Evolutionary conservation across 2,888 invertebrate species (phyloP).

Genomic region (Chrysolina oricalcia): DNA sequence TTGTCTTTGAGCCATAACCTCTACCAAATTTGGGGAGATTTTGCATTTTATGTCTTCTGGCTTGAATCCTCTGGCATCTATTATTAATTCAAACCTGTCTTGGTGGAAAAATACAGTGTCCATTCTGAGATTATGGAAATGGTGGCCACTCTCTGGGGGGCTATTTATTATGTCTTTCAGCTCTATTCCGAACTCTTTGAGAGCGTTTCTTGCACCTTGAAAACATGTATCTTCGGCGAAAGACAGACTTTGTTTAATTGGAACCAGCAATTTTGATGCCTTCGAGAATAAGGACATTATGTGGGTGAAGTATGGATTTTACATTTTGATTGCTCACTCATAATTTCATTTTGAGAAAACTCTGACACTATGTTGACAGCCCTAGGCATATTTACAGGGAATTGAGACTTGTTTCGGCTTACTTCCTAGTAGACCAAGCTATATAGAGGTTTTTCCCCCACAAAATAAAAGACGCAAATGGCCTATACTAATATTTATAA

Average conservation of each 20-base stretch:
- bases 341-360: conserved; percentile 2
- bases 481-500: too few species aligned
- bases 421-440: too few species aligned
- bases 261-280: conserved; percentile 44
- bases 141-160: neutral
- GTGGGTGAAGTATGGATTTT: conserved; percentile 15
- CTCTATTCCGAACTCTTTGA: conserved; percentile 43
- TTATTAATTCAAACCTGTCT: conserved; percentile 52
- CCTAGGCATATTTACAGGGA: neutral
- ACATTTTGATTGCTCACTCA: conserved; percentile 9
- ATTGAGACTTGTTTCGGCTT: too few species aligned
- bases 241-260: conserved; percentile 40
- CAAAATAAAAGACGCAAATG: too few species aligned
- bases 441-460: too few species aligned
- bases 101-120: conserved; percentile 50
- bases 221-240: conserved; percentile 46
- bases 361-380: conserved; percentile 3
- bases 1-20: conserved; percentile 49
- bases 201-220: conserved; percentile 31
- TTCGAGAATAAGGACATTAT: conserved; percentile 38
- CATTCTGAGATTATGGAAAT: conserved; percentile 39
- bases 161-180: conserved; percentile 30
- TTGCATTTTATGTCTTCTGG: conserved; percentile 60
- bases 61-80: conserved; percentile 59
- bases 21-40: conserved; percentile 54